Evolutionary conservation across 2,888 invertebrate genomes (phyloP).

Genomic region (Platycnemis pennipes): DNA sequence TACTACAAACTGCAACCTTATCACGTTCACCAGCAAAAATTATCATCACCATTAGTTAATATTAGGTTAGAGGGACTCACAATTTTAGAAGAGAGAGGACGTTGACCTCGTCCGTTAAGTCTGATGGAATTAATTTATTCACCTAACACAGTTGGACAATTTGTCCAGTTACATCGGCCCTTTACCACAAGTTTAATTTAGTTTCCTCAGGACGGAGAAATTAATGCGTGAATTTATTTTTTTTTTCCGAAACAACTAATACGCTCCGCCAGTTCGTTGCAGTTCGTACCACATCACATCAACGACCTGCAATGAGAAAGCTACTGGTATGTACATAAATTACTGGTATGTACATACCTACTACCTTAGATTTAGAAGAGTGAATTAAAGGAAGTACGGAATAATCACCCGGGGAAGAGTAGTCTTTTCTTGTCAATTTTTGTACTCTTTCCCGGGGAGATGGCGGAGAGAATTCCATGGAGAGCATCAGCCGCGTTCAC

Average conservation of each 20-base stretch:
- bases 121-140: too few species aligned
- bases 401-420: neutral
- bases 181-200: neutral
- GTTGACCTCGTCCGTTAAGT: too few species aligned
- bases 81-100: too few species aligned
- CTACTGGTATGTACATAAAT: too few species aligned
- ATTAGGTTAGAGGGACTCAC: too few species aligned
- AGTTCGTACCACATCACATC: neutral
- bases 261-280: neutral
- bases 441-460: neutral
- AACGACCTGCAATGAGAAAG: neutral
- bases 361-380: too few species aligned
- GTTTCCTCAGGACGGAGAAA: neutral
- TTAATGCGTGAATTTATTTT: neutral
- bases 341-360: too few species aligned
- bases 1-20: too few species aligned
- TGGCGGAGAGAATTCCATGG: neutral
- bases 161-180: neutral
- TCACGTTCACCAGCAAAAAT: too few species aligned
- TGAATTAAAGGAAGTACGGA: neutral
- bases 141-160: too few species aligned
- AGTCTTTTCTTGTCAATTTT: neutral
- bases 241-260: neutral
- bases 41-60: too few species aligned
- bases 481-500: neutral